These are phyloP conservation scores for Labrus mixtus DNA, from an alignment of 2,113 vertebrate species.

Conservation along the genomic window DNA sequence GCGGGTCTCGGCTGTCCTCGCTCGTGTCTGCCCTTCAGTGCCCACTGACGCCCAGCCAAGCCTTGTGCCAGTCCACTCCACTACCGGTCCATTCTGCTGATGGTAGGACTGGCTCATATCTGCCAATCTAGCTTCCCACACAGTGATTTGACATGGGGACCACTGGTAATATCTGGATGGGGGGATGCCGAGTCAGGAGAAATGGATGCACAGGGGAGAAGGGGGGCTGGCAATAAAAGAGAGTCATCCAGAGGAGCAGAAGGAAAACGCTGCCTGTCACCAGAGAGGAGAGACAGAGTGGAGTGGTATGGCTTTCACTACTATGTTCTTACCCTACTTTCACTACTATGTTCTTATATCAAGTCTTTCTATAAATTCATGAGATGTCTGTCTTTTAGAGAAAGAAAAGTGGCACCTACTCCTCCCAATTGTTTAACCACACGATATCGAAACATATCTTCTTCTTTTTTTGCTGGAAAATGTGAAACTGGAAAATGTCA, in stretches of 20 bases:
- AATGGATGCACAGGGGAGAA: constrained; percentile 42
- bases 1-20: constrained; percentile 43
- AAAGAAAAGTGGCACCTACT: neutral
- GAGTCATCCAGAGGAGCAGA: constrained; percentile 16
- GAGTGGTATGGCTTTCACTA: constrained; percentile 11
- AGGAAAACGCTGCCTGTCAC: constrained; percentile 5
- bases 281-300: neutral
- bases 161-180: constrained; percentile 54
- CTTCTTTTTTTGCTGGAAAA: too few species aligned
- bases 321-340: constrained; percentile 4
- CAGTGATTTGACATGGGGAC: constrained; percentile 39
- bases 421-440: too few species aligned
- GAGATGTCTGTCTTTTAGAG: neutral
- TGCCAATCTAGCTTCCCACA: constrained; percentile 65
- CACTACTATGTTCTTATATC: constrained; percentile 2
- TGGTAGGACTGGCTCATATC: constrained; percentile 63
- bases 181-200: constrained; percentile 59
- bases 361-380: neutral
- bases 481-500: too few species aligned
- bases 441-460: too few species aligned
- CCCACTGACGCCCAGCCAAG: constrained; percentile 59
- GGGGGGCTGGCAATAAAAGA: constrained; percentile 22
- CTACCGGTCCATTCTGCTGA: constrained; percentile 55
- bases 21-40: constrained; percentile 55
- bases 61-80: neutral